phyloP scores from a whole-genome alignment of 1,140 invertebrate species.

The Drosophila mojavensis region DNA sequence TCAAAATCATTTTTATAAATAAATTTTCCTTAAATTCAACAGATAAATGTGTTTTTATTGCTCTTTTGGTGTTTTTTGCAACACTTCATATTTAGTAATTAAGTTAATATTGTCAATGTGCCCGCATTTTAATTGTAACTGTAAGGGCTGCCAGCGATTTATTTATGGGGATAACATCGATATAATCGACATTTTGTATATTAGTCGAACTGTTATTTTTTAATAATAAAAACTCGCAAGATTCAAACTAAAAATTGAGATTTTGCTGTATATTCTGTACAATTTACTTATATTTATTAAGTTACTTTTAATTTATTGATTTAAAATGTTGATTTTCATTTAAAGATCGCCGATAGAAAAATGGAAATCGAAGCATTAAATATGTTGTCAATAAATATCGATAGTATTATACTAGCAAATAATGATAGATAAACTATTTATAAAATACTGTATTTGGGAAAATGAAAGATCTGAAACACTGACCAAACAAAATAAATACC shows the following conservation, averaged over 20 bases:
- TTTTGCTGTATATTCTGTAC: not conserved
- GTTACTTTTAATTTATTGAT: not conserved
- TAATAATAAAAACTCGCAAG: not conserved
- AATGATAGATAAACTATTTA: not conserved
- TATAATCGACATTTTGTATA: no score
- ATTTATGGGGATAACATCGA: no score
- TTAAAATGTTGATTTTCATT: not conserved
- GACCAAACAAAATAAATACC: not conserved
- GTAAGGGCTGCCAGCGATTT: not conserved
- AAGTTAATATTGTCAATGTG: slow-evolving; percentile 8
- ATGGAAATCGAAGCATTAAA: not conserved
- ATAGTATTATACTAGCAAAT: not conserved
- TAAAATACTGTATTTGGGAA: not conserved
- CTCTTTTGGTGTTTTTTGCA: slow-evolving; percentile 19
- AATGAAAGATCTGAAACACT: not conserved
- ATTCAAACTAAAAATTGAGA: no score
- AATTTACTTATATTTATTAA: not conserved
- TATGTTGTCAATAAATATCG: not conserved
- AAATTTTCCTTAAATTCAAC: slow-evolving; percentile 4
- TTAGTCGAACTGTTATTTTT: not conserved
- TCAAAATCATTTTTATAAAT: slow-evolving; percentile 27
- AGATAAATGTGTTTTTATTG: slow-evolving; percentile 31
- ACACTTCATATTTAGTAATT: slow-evolving; percentile 4
- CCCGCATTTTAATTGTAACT: slow-evolving; percentile 1
- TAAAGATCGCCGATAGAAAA: not conserved